These are phyloP conservation scores for Tetragnatha montana DNA, from an alignment of 2,888 invertebrate genomes.

Conservation along the genomic window DNA sequence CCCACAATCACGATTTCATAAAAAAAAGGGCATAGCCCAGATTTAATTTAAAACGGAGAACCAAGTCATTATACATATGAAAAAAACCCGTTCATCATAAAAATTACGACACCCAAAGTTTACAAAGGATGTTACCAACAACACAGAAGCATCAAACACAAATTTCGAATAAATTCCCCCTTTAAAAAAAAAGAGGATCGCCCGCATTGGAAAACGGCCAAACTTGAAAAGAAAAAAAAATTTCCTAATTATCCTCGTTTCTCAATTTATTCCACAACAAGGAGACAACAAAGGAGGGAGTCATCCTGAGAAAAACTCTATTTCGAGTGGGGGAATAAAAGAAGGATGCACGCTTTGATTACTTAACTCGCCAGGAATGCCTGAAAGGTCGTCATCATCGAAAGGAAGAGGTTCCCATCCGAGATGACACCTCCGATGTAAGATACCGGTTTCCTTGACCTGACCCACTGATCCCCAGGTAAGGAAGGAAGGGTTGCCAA, in stretches of 20 bases:
- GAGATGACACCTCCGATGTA: constrained; percentile 67
- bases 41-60: no score
- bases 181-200: background rate
- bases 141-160: background rate
- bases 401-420: constrained; percentile 70
- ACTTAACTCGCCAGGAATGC: constrained; percentile 59
- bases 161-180: background rate
- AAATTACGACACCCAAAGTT: no score
- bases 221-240: background rate
- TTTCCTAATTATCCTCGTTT: background rate
- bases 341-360: constrained; percentile 52
- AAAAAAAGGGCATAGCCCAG: no score
- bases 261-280: background rate
- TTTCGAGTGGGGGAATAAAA: constrained; percentile 27
- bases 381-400: constrained; percentile 53
- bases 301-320: constrained; percentile 44
- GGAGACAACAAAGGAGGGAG: background rate
- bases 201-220: background rate
- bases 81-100: no score
- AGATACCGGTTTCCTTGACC: constrained; percentile 71
- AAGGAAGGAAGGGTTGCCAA: constrained; percentile 60
- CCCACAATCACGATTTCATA: no score
- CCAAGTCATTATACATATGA: no score
- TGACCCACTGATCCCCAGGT: constrained; percentile 66
- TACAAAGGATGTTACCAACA: no score